Conservation (phyloP, 2,888 invertebrate species). For the Spodoptera exigua region DNA sequence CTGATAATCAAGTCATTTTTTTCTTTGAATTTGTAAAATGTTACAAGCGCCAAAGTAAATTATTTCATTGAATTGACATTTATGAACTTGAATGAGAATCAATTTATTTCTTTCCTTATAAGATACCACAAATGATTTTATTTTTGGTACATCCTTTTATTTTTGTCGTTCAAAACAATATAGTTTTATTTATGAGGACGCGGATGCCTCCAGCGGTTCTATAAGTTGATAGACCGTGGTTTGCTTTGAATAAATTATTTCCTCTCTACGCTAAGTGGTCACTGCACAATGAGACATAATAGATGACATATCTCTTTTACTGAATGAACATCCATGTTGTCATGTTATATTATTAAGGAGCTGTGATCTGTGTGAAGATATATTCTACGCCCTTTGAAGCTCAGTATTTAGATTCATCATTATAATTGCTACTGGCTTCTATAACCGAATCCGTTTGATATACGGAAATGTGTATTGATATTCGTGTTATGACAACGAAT, state of each 20-base stretch:
- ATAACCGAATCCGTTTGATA: conserved; percentile 51
- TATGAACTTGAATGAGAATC: conserved; percentile 8
- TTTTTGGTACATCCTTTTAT: conserved; percentile 18
- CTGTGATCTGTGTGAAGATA: conserved; percentile 46
- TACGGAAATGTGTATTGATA: conserved; percentile 53
- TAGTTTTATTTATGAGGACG: conserved; percentile 23
- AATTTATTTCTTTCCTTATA: conserved; percentile 10
- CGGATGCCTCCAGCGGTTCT: conserved; percentile 28
- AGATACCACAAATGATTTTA: conserved; percentile 10
- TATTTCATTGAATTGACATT: conserved; percentile 7
- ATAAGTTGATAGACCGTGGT: conserved; percentile 61
- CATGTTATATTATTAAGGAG: conserved; percentile 66
- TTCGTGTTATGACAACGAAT: conserved; percentile 45
- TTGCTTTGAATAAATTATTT: conserved; percentile 84
- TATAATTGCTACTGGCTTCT: conserved; percentile 66
- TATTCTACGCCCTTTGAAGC: conserved; percentile 70
- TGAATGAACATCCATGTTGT: conserved; percentile 74
- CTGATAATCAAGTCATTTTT: too few species aligned
- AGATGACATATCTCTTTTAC: conserved; percentile 81
- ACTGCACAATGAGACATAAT: conserved; percentile 81
- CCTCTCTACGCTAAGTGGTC: conserved; percentile 83
- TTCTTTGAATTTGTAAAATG: background rate
- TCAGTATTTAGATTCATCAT: conserved; percentile 66
- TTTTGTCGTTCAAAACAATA: conserved; percentile 16
- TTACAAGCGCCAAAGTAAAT: background rate